Evolutionary conservation across 2,888 invertebrate genomes (phyloP), one percentile per base, ranked within the genome.

Genomic region (Leucozona laternaria): DNA sequence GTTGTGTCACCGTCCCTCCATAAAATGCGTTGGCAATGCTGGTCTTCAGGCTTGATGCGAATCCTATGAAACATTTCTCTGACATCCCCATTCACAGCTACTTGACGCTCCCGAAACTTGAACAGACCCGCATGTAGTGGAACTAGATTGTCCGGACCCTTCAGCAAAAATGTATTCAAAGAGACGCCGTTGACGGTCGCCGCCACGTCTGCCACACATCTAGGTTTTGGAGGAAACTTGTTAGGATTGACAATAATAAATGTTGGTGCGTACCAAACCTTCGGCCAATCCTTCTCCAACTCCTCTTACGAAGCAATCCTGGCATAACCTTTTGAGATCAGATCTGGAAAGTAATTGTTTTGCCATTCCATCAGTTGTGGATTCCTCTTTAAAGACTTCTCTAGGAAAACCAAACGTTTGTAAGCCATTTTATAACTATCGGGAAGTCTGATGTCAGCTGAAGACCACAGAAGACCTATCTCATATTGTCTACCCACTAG

Each of bases 191-290:
- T 40, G 13, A 82, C 84, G 2, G 57, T 34, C 3, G 88, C 79
- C 4, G 87, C 87, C 2, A 79, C 86, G 60, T 83, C 83, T n/a
- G 82, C 78, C 13, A 85, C 82, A 50, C 75, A 22, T 17, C 84
- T 70, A 4, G 84, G 37, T 58, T 84, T 81, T 15, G 50, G 57
- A 34, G 81, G 76, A 6, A 72, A 2, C 5, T 79, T 84, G 22
- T 76, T 81, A 15, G 64, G 70, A 22, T 87, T 88, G 11, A 22
- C 37, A 0, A 78, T 77, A 2, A 64, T 60, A 17, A 84, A 90
- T 34, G 89, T 89, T 3, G 90, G 89, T 2, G 89, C 53, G 62
- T 89, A 90, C 90, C 89, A 90, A 1, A 80, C 25, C 25, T 4
- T 25, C 4, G 25, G 25, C 25, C 25, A 25, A 25, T 25, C 4